A percentile compares a stretch with the other conserved stretches of the same genome.
Conservation (phyloP, 2,797 vertebrate species). For the Poecilia velifera region DNA sequence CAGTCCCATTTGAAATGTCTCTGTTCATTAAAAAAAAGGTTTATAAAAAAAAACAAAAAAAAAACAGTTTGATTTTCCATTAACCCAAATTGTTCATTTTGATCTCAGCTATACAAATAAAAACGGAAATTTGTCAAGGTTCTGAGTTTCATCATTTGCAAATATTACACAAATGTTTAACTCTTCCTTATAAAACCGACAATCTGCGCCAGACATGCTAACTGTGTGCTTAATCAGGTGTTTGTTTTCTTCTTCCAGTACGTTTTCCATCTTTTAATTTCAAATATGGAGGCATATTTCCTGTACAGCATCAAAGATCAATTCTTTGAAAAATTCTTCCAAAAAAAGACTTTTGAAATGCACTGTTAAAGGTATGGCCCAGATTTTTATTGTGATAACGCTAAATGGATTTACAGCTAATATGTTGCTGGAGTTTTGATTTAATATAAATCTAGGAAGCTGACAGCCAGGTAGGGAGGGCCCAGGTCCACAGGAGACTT, state of each 20-base stretch:
- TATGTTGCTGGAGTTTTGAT: neutral
- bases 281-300: neutral
- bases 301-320: neutral
- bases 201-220: neutral
- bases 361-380: neutral
- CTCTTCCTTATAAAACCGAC: neutral
- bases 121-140: neutral
- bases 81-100: conserved; percentile 28
- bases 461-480: neutral
- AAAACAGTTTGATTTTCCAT: conserved; percentile 8
- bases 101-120: conserved; percentile 35
- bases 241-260: neutral
- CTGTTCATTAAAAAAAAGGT: conserved; percentile 46
- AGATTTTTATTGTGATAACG: neutral
- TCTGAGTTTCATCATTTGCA: neutral
- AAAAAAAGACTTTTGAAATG: neutral
- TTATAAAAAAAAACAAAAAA: neutral
- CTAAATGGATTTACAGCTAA: neutral
- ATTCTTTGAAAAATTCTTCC: neutral
- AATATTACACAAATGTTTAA: neutral
- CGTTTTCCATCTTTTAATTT: neutral
- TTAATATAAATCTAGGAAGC: neutral
- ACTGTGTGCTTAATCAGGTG: neutral
- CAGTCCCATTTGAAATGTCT: conserved; percentile 63
- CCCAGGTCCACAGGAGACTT: neutral